phyloP scores from a whole-genome alignment of 2,797 vertebrate genomes.

The Myotis pilosus region DNA sequence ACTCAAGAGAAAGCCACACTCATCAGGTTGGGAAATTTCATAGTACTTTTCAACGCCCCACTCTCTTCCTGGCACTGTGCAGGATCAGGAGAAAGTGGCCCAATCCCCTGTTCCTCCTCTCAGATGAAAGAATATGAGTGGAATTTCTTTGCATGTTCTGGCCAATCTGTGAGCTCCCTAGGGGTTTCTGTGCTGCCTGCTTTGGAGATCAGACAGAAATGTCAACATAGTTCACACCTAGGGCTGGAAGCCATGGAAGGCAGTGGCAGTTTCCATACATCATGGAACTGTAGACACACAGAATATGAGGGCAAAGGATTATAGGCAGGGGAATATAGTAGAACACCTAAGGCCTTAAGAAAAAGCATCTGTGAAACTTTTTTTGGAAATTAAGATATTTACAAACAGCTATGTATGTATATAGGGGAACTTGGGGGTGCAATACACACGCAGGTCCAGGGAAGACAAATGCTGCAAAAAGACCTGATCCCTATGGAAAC shows the following conservation, averaged over 20 bases:
- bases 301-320: background rate
- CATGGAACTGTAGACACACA: background rate
- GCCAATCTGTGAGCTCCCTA: background rate
- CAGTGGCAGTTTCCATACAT: background rate
- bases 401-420: background rate
- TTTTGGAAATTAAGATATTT: background rate
- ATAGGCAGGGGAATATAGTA: background rate
- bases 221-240: background rate
- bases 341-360: background rate
- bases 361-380: background rate
- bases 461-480: background rate
- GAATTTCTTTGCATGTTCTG: background rate
- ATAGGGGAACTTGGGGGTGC: accelerated
- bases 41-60: background rate
- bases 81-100: background rate
- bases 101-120: background rate
- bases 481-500: background rate
- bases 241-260: background rate
- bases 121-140: background rate
- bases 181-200: background rate
- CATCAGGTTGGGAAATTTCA: background rate
- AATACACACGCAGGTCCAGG: background rate
- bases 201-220: background rate
- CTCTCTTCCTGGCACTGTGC: accelerated
- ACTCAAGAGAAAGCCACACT: background rate